A percentile compares a stretch with the other conserved stretches of the same genome.
phyloP scores from a whole-genome alignment of 2,797 vertebrate species.

The Acipenser oxyrinchus region DNA sequence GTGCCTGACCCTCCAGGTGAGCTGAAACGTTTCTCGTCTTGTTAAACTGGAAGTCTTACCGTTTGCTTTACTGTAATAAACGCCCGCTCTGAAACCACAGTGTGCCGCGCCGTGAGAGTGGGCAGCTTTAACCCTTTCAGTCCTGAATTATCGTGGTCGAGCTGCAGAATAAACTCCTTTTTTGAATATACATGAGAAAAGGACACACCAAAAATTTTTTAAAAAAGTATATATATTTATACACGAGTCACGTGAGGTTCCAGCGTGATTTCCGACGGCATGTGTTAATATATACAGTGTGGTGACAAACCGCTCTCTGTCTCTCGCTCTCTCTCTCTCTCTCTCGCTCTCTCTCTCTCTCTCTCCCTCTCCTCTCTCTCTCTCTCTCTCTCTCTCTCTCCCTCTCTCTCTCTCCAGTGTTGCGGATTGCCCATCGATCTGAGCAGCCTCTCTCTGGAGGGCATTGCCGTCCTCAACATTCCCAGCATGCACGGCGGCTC shows the following conservation, averaged over 20 bases:
- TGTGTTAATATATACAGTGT: no score
- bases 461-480: slow-evolving; percentile 87
- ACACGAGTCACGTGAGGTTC: neutral
- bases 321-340: no score
- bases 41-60: neutral
- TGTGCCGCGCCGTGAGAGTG: neutral
- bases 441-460: slow-evolving; percentile 64
- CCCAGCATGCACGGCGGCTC: slow-evolving; percentile 91
- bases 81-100: neutral
- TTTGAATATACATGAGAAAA: no score
- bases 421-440: slow-evolving; percentile 71
- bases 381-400: no score
- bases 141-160: no score
- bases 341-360: neutral
- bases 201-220: no score
- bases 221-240: no score
- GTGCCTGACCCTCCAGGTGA: slow-evolving; percentile 74
- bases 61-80: neutral
- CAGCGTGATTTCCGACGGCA: no score
- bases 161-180: no score
- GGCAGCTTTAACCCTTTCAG: no score
- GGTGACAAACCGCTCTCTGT: no score
- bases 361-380: no score
- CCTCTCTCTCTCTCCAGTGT: slow-evolving; percentile 51
- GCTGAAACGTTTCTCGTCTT: slow-evolving; percentile 4